Evolutionary conservation across 2,113 vertebrate species (phyloP).

Genomic region (Chaetops frenatus): DNA sequence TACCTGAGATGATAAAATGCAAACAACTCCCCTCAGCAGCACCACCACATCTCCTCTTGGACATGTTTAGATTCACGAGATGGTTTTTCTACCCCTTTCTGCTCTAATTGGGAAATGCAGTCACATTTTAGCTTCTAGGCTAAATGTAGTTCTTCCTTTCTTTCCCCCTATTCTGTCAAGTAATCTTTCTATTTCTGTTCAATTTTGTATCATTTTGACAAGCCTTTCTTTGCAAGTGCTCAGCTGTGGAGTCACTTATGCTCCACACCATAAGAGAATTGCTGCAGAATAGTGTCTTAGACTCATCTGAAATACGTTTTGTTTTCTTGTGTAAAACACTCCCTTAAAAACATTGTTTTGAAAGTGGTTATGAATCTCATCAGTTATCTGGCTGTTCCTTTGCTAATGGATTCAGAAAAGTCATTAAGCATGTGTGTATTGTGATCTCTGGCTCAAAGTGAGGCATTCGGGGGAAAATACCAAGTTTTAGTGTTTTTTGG

Average conservation of each 20-base stretch:
- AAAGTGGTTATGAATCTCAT: not conserved
- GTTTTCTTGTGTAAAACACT: not conserved
- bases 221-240: not conserved
- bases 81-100: conserved; percentile 5
- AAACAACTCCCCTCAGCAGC: not conserved
- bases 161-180: not conserved
- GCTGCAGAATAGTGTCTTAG: not conserved
- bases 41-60: not conserved
- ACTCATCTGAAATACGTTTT: not conserved
- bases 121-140: not conserved
- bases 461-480: not conserved
- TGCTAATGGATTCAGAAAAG: not conserved
- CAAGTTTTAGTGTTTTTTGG: not conserved
- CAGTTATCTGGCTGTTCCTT: not conserved
- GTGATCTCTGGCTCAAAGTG: not conserved
- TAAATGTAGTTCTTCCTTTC: not conserved
- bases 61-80: not conserved
- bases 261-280: not conserved
- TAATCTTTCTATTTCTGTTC: not conserved
- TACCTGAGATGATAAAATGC: not conserved
- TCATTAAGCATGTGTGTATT: not conserved
- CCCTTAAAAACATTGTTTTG: not conserved
- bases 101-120: not conserved
- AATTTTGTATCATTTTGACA: not conserved
- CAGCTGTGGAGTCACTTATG: not conserved